Base-by-base conservation (phyloP, 2,888 invertebrate genomes). In the Hypolimnas misippus region DNA sequence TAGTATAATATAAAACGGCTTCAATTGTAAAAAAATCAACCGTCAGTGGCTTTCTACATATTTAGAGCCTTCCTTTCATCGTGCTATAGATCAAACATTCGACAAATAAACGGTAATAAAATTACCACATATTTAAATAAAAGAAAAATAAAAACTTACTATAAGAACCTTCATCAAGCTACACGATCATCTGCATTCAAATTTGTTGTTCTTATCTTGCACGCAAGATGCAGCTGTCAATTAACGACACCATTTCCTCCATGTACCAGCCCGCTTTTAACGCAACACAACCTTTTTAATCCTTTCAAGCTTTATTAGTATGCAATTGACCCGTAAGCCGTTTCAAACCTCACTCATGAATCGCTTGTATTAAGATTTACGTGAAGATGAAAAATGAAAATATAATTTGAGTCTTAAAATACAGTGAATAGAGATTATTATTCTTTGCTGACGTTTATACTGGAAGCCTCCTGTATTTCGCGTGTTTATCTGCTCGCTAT, bases 171-270 rank as follows among this genome's bases (percentile, higher is more conserved):
- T 49, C 25, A 14, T 14, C 14, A 8, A 7, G n/a, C 7, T 14
- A 42, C 25, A 12, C 25, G 59, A 35, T 54, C 33, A 51, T 54
- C 53, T 58, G 58, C 51, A 62, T 65, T 65, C 40, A 42, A 65
- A 65, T 65, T 62, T 58, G 65, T 65, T 55, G 50, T 44, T 50
- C 62, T 62, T 65, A 65, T 65, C 58, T 58, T 17, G 62, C 62
- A 65, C 55, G 65, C 65, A 52, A 53, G 59, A 60, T 52, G 65
- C 65, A 58, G 58, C 65, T 65, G 65, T 65, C 65, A 62, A 65
- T 65, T 65, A 65, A 65, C 55, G 50, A 58, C 55, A 29, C 51
- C 57, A 46, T 51, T 58, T 58, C 62, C 57, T 65, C 44, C 54
- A 55, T 40, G 54, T 62, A 35, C 57, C 57, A n/a, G 35, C 42